Evolutionary conservation across 1,140 invertebrate species (phyloP), one percentile per base, ranked within the genome.

Genomic region (Drosophila cardini): DNA sequence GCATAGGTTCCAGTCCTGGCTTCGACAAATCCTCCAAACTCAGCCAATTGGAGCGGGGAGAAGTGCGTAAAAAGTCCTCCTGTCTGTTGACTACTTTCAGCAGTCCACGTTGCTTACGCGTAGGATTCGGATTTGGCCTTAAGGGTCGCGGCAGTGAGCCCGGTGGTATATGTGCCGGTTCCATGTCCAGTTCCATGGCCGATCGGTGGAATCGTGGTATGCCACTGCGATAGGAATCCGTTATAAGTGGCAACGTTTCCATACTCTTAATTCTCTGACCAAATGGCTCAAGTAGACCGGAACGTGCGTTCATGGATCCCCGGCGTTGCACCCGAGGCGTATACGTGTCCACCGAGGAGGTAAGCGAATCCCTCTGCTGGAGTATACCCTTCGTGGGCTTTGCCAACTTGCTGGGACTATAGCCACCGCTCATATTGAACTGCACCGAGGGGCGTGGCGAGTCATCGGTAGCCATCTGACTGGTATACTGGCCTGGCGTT

Each of bases 401-500:
- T 18, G 77, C 73, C 58, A 87, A 53, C 45, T 91, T 90, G 63
- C 78, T 90, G 9, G 86, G 81, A 69, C 78, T 90, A 21, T 82
- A 72, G 0, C 91, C 50, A 0, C 90, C 82, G 13, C 78, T 82
- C 91, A 92, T 92, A 10, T 92, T 90, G 40, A 92, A 92, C 58
- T 92, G 91, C 0, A 92, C 91, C 9, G 91, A 92, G 2, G 91
- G 91, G 0, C 91, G 80, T 5, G 91, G 91, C 7, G 91, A 92
- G 30, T 92, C 91, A 57, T 92, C 91, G 15, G 67, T 63, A 4
- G 46, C 30, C 18, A 65, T 57, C 32, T 58, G 72, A 10, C 61
- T 34, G 26, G 9, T 16, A 26, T 52, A 45, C 16, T 36, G 16
- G 11, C n/a, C 11, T 13, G 38, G 3, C 6, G 38, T 4, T 40